phyloP scores from a whole-genome alignment of 2,797 vertebrate genomes.

The Jordanella pulchra region DNA sequence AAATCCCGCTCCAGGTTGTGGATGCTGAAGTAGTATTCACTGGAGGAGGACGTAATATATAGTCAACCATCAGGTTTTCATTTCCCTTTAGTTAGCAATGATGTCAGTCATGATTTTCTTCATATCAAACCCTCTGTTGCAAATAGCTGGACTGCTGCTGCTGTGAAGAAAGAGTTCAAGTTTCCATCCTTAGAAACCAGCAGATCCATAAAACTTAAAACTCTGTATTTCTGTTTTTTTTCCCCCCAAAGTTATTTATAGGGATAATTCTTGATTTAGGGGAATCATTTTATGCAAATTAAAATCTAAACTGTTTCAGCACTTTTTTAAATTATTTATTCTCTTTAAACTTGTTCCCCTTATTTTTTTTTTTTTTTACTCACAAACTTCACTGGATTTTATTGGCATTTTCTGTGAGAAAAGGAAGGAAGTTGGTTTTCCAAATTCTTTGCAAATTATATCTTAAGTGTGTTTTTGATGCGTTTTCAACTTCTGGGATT shows the following conservation, averaged over 20 bases:
- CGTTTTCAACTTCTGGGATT: no score
- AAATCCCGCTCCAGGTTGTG: slow-evolving; percentile 96
- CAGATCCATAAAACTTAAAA: neutral
- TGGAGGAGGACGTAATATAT: slow-evolving; percentile 41
- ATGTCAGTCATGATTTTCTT: neutral
- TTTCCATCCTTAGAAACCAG: neutral
- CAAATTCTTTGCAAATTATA: neutral
- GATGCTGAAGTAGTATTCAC: slow-evolving; percentile 97
- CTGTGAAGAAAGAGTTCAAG: neutral
- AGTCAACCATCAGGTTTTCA: neutral
- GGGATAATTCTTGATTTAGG: neutral
- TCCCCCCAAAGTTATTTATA: neutral
- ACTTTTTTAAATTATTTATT: neutral
- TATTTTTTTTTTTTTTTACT: neutral
- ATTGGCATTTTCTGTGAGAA: neutral
- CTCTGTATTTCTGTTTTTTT: neutral
- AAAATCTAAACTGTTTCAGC: neutral
- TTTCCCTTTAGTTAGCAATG: neutral
- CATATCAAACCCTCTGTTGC: neutral
- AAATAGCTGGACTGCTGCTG: neutral
- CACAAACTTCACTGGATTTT: neutral
- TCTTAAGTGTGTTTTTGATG: no score
- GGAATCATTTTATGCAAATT: neutral
- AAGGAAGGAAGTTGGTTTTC: neutral
- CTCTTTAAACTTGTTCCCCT: neutral